A percentile compares a stretch with the other conserved stretches of the same genome.
Conservation (phyloP, 1,140 invertebrate genomes). For the Ceratoteleas bidentatus region DNA sequence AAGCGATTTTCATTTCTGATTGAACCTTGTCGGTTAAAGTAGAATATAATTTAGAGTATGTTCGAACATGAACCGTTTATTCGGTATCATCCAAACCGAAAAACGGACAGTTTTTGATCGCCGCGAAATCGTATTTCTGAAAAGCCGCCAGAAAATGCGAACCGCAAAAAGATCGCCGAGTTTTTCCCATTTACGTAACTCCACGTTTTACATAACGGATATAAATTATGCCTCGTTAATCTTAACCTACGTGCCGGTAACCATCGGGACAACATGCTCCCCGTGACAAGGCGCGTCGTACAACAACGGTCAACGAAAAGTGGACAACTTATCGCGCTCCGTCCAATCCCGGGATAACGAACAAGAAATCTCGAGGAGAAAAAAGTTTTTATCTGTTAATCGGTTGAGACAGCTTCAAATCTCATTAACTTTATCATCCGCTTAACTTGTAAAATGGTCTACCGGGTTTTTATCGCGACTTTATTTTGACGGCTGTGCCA, state of each 20-base stretch:
- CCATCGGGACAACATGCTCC: background rate
- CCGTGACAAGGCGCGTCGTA: background rate
- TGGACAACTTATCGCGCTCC: background rate
- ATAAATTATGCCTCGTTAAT: slow-evolving; percentile 22
- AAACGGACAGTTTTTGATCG: background rate
- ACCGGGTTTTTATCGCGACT: slow-evolving; percentile 7
- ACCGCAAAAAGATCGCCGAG: background rate
- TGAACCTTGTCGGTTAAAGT: too few species aligned
- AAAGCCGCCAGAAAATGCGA: background rate
- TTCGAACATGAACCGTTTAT: background rate
- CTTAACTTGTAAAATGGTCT: slow-evolving; percentile 19
- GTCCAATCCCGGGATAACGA: background rate
- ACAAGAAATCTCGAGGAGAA: background rate
- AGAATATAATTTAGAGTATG: too few species aligned
- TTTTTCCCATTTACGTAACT: slow-evolving; percentile 7
- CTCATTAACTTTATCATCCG: slow-evolving; percentile 13
- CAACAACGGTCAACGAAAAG: background rate
- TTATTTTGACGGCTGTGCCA: background rate
- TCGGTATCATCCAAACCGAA: background rate
- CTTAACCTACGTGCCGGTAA: background rate
- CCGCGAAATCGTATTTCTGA: background rate
- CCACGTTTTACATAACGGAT: slow-evolving; percentile 10
- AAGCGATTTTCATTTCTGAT: too few species aligned
- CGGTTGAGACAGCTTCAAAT: slow-evolving; percentile 25
- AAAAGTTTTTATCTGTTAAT: slow-evolving; percentile 12